phyloP scores from a whole-genome alignment of 2,797 vertebrate genomes.

The Acanthurus tractus region DNA sequence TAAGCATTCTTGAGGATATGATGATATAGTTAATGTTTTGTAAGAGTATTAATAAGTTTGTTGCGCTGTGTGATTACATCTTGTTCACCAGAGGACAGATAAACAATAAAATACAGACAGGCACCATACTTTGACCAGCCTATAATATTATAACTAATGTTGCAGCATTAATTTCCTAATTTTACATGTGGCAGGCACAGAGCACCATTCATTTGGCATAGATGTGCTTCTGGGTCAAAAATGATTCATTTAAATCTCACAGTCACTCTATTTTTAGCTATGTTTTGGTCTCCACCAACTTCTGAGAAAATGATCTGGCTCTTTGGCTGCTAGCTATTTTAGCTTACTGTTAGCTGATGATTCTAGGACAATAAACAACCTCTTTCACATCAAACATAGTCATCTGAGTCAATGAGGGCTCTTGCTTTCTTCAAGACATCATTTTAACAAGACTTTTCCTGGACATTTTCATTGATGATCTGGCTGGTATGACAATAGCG shows the following conservation, averaged over 20 bases:
- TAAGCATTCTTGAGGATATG: neutral
- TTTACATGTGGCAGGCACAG: neutral
- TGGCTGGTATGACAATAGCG: no score
- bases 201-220: neutral
- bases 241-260: neutral
- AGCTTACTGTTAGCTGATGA: neutral
- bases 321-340: neutral
- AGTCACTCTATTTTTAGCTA: neutral
- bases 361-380: neutral
- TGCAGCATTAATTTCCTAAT: no score
- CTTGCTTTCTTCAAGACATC: no score
- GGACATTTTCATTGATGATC: no score
- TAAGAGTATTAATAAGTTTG: neutral
- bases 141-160: neutral
- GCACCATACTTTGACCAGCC: neutral
- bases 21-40: no score
- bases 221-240: neutral
- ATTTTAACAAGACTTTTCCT: no score
- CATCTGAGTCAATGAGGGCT: neutral
- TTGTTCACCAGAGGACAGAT: neutral
- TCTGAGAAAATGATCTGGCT: neutral
- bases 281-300: constrained; percentile 6
- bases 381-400: neutral
- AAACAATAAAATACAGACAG: neutral
- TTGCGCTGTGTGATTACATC: neutral